These are phyloP conservation scores for Aix galericulata DNA, from an alignment of 2,113 vertebrate species.

Conservation along the genomic window DNA sequence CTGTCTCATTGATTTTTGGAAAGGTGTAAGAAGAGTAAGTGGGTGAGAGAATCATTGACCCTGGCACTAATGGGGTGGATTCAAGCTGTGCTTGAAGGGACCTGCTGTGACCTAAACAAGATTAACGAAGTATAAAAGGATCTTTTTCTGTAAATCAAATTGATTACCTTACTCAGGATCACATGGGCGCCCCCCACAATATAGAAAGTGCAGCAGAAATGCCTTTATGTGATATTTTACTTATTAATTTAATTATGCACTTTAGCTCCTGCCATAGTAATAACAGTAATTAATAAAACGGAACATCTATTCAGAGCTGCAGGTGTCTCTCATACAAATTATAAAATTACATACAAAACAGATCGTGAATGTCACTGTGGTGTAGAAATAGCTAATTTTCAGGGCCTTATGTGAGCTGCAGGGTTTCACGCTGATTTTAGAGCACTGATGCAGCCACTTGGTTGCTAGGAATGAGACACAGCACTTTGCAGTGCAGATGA, in stretches of 20 bases:
- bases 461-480: neutral
- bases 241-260: constrained; percentile 45
- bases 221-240: constrained; percentile 41
- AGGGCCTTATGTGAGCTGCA: neutral
- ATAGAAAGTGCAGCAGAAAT: constrained; percentile 25
- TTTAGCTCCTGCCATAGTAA: constrained; percentile 27
- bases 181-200: neutral
- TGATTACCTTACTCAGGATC: constrained; percentile 43
- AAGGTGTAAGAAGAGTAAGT: constrained; percentile 27
- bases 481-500: constrained; percentile 17
- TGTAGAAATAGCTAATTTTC: constrained; percentile 31
- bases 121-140: constrained; percentile 39
- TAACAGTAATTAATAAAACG: constrained; percentile 34
- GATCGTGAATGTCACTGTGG: neutral
- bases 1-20: constrained; percentile 56
- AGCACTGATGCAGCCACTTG: neutral
- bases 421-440: neutral
- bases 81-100: constrained; percentile 21
- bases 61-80: constrained; percentile 27
- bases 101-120: constrained; percentile 50
- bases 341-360: constrained; percentile 34
- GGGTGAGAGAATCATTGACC: constrained; percentile 13
- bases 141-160: constrained; percentile 61
- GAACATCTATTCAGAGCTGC: constrained; percentile 11
- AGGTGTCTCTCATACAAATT: constrained; percentile 38